phyloP scores from a whole-genome alignment of 2,888 invertebrate genomes.

The Epinotia bilunana region DNA sequence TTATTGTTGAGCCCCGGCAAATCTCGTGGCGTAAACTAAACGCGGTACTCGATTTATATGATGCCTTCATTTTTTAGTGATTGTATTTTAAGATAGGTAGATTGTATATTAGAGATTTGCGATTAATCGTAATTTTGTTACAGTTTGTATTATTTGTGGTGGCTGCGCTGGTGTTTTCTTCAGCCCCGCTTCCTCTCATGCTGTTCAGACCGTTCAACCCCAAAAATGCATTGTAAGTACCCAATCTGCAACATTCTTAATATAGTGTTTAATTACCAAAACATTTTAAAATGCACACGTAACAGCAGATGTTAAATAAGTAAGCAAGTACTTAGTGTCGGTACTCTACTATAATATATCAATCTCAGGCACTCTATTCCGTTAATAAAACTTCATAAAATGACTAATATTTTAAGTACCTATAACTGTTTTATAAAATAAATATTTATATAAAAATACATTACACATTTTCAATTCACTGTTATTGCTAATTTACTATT shows the following conservation, averaged over 20 bases:
- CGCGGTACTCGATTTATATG: not conserved
- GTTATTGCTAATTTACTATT: too few relatives aligned
- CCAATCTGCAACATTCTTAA: not conserved
- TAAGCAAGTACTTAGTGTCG: too few relatives aligned
- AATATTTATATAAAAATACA: too few relatives aligned
- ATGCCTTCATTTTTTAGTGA: too few relatives aligned
- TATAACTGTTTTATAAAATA: too few relatives aligned
- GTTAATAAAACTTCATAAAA: too few relatives aligned
- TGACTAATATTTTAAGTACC: too few relatives aligned
- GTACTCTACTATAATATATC: too few relatives aligned
- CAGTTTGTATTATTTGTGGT: conserved; percentile 86
- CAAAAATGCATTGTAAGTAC: conserved; percentile 91
- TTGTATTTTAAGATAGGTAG: not conserved
- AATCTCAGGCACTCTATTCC: too few relatives aligned
- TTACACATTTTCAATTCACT: too few relatives aligned
- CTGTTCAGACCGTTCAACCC: conserved; percentile 88
- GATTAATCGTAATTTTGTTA: conserved; percentile 50
- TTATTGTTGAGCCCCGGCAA: too few relatives aligned
- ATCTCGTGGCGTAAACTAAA: too few relatives aligned
- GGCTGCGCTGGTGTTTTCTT: conserved; percentile 85
- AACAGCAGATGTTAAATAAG: not conserved
- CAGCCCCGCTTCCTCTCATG: conserved; percentile 90
- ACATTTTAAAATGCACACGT: not conserved
- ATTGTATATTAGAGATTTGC: not conserved
- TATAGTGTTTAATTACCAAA: not conserved